Evolutionary conservation across 2,797 vertebrate genomes (phyloP).

Genomic region (Chelonia mydas): DNA sequence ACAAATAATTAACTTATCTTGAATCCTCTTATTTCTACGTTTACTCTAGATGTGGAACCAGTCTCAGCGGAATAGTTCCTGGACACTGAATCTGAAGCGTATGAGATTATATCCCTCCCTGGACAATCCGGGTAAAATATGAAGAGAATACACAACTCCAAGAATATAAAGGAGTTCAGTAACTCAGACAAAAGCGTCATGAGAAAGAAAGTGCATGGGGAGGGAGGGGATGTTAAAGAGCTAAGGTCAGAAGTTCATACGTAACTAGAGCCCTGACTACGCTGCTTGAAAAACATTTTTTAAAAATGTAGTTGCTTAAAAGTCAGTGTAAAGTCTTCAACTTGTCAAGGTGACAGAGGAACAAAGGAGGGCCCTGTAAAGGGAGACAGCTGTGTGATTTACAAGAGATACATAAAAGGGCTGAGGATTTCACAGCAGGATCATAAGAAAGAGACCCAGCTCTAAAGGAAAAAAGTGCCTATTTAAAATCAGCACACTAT

Average conservation of each 20-base stretch:
- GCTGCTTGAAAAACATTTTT: constrained; percentile 55
- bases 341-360: neutral
- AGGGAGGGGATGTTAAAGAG: constrained; percentile 42
- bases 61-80: constrained; percentile 45
- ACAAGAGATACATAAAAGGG: constrained; percentile 11
- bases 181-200: constrained; percentile 56
- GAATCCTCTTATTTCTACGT: constrained; percentile 66
- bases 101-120: constrained; percentile 55
- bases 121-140: constrained; percentile 42
- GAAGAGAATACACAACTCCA: constrained; percentile 58
- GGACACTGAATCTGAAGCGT: constrained; percentile 74
- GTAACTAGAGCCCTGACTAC: constrained; percentile 58
- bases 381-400: neutral
- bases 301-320: constrained; percentile 25
- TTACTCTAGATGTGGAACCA: constrained; percentile 50
- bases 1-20: constrained; percentile 35
- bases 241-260: constrained; percentile 68
- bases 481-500: constrained; percentile 37
- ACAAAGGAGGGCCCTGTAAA: constrained; percentile 14
- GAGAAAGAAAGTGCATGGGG: constrained; percentile 58
- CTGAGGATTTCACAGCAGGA: constrained; percentile 1
- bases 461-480: constrained; percentile 41
- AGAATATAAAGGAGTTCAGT: constrained; percentile 59
- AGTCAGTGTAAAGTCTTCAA: constrained; percentile 28
- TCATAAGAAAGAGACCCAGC: neutral